These are phyloP conservation scores for Junonia oenone DNA, from an alignment of 2,888 invertebrate genomes.

Conservation along the genomic window DNA sequence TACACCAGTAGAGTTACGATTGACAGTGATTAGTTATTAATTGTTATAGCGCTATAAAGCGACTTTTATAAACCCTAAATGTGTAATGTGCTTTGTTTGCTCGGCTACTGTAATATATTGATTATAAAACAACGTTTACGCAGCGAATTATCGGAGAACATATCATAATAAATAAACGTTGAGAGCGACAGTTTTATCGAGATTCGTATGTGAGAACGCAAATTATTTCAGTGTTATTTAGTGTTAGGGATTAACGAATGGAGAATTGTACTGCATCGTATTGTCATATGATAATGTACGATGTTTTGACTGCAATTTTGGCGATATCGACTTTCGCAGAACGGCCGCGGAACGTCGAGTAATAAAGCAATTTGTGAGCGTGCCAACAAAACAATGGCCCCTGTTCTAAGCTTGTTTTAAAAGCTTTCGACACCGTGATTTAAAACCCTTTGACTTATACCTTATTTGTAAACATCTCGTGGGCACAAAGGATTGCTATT, in stretches of 20 bases:
- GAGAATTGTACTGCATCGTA: conserved; percentile 6
- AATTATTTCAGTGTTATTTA: conserved; percentile 11
- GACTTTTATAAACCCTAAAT: conserved; percentile 54
- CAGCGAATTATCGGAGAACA: conserved; percentile 24
- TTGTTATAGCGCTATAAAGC: conserved; percentile 66
- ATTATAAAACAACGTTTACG: conserved; percentile 28
- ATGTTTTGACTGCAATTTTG: conserved; percentile 73
- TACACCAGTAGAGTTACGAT: conserved; percentile 62
- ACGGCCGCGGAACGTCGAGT: conserved; percentile 54
- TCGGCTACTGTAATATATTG: conserved; percentile 37
- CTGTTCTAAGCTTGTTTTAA: conserved; percentile 75
- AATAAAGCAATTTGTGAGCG: conserved; percentile 77
- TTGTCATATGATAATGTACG: conserved; percentile 53
- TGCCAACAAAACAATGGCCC: conserved; percentile 72
- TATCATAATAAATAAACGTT: conserved; percentile 29
- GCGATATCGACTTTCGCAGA: conserved; percentile 69
- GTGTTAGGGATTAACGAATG: conserved; percentile 6
- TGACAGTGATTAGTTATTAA: conserved; percentile 72
- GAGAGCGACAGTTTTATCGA: conserved; percentile 31
- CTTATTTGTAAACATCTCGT: conserved; percentile 74
- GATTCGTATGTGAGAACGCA: conserved; percentile 25
- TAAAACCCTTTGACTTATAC: conserved; percentile 76
- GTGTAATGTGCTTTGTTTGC: conserved; percentile 49
- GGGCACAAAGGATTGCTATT: conserved; percentile 67
- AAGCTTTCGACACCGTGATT: conserved; percentile 77